phyloP scores from a whole-genome alignment of 2,797 vertebrate species.

The Anguilla pacifica region DNA sequence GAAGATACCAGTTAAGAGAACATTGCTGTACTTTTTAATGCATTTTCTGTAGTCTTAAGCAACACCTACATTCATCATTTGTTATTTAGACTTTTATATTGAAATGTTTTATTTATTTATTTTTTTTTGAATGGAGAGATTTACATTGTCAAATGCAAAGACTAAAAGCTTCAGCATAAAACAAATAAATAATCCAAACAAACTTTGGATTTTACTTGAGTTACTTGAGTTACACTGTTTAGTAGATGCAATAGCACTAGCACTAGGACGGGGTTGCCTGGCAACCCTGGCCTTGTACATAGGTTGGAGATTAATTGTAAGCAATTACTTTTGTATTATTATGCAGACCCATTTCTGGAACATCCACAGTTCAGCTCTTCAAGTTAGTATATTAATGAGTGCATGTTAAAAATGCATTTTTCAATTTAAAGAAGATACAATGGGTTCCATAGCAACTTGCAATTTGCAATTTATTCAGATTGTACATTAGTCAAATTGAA shows the following conservation, averaged over 20 bases:
- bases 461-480: constrained; percentile 11
- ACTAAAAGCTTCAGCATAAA: neutral
- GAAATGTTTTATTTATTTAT: neutral
- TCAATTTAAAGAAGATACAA: constrained; percentile 19
- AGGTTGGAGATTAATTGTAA: constrained; percentile 18
- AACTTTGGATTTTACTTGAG: constrained; percentile 11
- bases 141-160: neutral
- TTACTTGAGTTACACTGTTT: constrained; percentile 12
- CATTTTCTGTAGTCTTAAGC: neutral
- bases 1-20: neutral
- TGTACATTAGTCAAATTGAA: neutral
- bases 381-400: constrained; percentile 20
- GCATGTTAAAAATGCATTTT: constrained; percentile 16
- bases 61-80: neutral
- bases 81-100: neutral
- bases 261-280: constrained; percentile 21
- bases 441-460: constrained; percentile 2
- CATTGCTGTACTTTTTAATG: neutral
- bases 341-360: constrained; percentile 22
- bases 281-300: constrained; percentile 30
- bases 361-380: constrained; percentile 13
- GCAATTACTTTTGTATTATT: constrained; percentile 35
- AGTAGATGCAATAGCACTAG: neutral
- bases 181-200: neutral
- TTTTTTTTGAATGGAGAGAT: neutral